Evolutionary conservation across 2,113 vertebrate species (phyloP).

Genomic region (Oenanthe oenanthe): DNA sequence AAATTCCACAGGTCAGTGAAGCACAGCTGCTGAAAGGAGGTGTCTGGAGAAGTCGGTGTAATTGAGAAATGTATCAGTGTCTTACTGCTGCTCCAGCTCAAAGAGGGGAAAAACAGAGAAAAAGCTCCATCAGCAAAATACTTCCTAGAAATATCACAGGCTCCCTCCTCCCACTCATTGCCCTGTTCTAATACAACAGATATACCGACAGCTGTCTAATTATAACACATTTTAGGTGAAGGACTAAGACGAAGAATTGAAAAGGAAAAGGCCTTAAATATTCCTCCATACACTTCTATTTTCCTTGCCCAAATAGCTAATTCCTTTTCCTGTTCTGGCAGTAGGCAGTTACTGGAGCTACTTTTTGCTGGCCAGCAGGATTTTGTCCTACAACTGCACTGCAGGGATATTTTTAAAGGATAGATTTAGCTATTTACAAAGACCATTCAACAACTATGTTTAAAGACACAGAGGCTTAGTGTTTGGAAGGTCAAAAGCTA

Average conservation of each 20-base stretch:
- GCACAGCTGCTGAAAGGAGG: neutral
- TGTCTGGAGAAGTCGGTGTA: neutral
- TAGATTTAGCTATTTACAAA: neutral
- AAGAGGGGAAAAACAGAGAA: neutral
- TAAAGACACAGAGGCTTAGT: neutral
- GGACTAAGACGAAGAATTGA: neutral
- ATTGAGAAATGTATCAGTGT: neutral
- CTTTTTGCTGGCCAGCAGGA: neutral
- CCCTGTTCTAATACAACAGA: neutral
- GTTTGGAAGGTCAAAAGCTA: neutral
- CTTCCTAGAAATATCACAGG: neutral
- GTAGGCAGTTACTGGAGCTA: neutral
- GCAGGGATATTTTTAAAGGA: neutral
- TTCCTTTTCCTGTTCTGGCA: neutral
- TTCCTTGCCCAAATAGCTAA: neutral
- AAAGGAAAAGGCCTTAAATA: neutral
- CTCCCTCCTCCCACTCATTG: rapidly evolving
- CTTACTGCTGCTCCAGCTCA: neutral
- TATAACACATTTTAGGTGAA: neutral
- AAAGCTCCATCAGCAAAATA: neutral
- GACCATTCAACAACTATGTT: neutral
- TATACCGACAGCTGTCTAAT: neutral
- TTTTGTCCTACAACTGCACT: neutral
- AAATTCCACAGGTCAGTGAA: neutral
- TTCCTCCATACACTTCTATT: neutral